phyloP scores from a whole-genome alignment of 2,113 vertebrate species.

The Sitta europaea region DNA sequence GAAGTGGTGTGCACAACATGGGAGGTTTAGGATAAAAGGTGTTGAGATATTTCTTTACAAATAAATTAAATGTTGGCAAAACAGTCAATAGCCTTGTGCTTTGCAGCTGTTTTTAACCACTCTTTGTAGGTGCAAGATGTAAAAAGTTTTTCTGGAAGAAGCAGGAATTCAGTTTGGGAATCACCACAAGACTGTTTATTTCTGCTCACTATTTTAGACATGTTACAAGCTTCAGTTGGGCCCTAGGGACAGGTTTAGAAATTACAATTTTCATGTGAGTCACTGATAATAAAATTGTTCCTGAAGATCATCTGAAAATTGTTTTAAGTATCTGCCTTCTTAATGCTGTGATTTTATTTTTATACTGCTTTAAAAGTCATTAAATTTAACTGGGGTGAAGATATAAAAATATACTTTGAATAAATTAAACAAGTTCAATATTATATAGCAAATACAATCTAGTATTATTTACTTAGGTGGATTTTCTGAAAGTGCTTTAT shows the following conservation, averaged over 20 bases:
- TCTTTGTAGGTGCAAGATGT: not conserved
- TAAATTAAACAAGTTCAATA: not conserved
- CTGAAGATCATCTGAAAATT: constrained; percentile 35
- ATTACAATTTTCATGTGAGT: constrained; percentile 35
- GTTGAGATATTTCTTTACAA: not conserved
- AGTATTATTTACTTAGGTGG: not conserved
- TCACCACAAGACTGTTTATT: not conserved
- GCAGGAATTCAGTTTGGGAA: not conserved
- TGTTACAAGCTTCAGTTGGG: not conserved
- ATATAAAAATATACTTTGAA: not conserved
- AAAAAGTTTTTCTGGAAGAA: constrained; percentile 4
- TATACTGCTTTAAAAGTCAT: not conserved
- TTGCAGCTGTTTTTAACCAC: not conserved
- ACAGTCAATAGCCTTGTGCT: not conserved
- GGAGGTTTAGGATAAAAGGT: not conserved
- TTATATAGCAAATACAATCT: not conserved
- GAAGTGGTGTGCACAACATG: not conserved
- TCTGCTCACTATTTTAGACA: not conserved
- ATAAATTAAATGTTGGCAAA: not conserved
- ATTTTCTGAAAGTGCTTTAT: not conserved
- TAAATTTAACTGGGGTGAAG: not conserved
- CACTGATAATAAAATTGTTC: constrained; percentile 21
- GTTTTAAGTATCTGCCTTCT: constrained; percentile 17
- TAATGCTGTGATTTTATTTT: not conserved
- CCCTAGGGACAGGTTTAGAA: constrained; percentile 37